Evolutionary conservation across 2,888 invertebrate species (phyloP), one percentile per base, ranked within the genome.

Genomic region (Entomobrya proxima): DNA sequence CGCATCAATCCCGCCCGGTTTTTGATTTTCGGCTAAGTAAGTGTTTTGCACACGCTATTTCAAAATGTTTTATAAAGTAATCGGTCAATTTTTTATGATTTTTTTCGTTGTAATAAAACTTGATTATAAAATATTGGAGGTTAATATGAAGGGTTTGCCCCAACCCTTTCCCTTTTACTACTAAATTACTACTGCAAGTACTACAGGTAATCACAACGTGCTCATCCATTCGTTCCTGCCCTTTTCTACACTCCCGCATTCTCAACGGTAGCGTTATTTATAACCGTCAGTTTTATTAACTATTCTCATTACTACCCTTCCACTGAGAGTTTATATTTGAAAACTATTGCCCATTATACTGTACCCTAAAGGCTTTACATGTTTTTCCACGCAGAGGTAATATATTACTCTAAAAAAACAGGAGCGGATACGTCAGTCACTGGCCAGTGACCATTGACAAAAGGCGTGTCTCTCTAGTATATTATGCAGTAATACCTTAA

Each of bases 361-460:
- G 1, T 5, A 27, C 27, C 55, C 27, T 55, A 15, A 55, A 27
- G 55, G 55, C 55, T 27, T 55, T 55, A 55, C 55, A 55, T 24
- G 15, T 13, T 55, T 24, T 55, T 55, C 13, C n/a, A 9, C 47
- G 13, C 47, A 47, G 13, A 47, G n/a, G n/a, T 5, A 15, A 47
- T 47, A 47, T 47, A 15, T 47, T 13, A 9, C 7, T n/a, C 47
- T 47, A 61, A 15, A 58, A 37, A 64, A 35, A 64, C 64, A 64
- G 64, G 64, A 64, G 64, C 64, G 64, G 64, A 64, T 64, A 64
- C 15, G 64, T 37, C 64, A 61, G 64, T 64, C 37, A 64, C 35
- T 64, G 64, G 9, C 64, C 64, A 64, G 37, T 64, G 64, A 37
- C 64, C 64, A 64, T 64, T 64, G 64, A n/a, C 64, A 64, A 32